A percentile compares a stretch with the other conserved stretches of the same genome.
Evolutionary conservation across 30 jellyfish, hydroid and myxozoan species (phyloP).

Genomic region (Rhopilema esculentum): DNA sequence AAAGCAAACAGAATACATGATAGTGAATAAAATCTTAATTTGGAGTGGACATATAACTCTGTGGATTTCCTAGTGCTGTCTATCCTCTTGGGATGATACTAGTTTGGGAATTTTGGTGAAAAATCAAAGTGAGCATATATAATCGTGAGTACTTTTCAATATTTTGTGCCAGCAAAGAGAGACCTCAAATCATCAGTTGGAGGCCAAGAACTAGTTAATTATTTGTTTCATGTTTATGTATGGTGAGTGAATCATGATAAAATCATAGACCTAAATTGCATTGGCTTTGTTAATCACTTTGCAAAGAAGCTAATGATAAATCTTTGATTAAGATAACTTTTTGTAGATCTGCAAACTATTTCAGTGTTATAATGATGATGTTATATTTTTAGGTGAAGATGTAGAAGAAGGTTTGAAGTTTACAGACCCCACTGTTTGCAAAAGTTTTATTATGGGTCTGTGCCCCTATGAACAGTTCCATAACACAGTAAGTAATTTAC

Average conservation of each 20-base stretch:
- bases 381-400: constrained; percentile 77
- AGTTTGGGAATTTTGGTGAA: background rate
- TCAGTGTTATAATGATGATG: background rate
- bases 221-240: background rate
- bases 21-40: background rate
- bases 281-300: too few species aligned
- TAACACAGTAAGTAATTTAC: constrained; percentile 90
- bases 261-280: too few species aligned
- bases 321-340: too few species aligned
- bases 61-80: constrained; percentile 3
- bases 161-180: constrained; percentile 18
- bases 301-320: too few species aligned
- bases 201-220: background rate
- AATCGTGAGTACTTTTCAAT: constrained; percentile 65
- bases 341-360: too few species aligned
- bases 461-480: constrained; percentile 96
- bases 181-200: background rate
- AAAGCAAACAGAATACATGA: background rate
- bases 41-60: background rate
- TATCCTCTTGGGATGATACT: background rate
- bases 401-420: constrained; percentile 79
- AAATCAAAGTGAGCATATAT: constrained; percentile 20
- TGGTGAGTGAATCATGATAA: background rate
- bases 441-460: constrained; percentile 92
- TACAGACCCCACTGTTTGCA: constrained; percentile 90